Evolutionary conservation across 1,140 invertebrate genomes (phyloP), one percentile per base, ranked within the genome.

Genomic region (Bombus breviceps): DNA sequence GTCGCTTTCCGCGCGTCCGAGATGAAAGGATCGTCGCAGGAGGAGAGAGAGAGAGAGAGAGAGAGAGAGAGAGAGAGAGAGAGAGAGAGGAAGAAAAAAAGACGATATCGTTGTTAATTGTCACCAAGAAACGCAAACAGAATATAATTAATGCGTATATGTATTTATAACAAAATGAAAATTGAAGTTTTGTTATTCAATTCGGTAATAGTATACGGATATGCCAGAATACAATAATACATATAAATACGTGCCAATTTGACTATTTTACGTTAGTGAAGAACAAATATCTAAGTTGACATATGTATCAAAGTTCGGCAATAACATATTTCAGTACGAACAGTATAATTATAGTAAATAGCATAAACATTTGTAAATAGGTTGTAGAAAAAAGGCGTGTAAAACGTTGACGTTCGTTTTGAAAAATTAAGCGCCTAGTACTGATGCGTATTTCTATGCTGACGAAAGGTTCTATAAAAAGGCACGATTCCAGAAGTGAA

Each of bases 1-100:
- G 92, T 92, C 90, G 88, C 75, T 85, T 91, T 88, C 82, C 91
- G 77, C 81, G 66, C 86, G 85, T 80, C 75, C 76, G 78, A 64
- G 71, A 76, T 77, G 25, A 72, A 41, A 71, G 80, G 82, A 85
- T 43, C 39, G 47, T 28, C 53, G 72, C 47, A 32, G 39, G 18
- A 32, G 41, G 37, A 32, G 47, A 73, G 68, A 81, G 34, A 83
- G 34, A 74, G 66, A 83, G 43, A 83, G 37, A 25, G 59, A 82
- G 34, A 53, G 22, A 41, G 0, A 75, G 64, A 79, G 34, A 85
- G n/a, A 71, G 64, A 83, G 28, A 83, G n/a, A 25, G 41, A 86
- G 0, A 41, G 28, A 37, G 6, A 43, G 28, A 57, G 22, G 34
- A n/a, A 5, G 68, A 69, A 25, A 69, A 22, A 69, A 13, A 47